Conservation (phyloP, 2,888 invertebrate genomes). For the Iphiclides podalirius region DNA sequence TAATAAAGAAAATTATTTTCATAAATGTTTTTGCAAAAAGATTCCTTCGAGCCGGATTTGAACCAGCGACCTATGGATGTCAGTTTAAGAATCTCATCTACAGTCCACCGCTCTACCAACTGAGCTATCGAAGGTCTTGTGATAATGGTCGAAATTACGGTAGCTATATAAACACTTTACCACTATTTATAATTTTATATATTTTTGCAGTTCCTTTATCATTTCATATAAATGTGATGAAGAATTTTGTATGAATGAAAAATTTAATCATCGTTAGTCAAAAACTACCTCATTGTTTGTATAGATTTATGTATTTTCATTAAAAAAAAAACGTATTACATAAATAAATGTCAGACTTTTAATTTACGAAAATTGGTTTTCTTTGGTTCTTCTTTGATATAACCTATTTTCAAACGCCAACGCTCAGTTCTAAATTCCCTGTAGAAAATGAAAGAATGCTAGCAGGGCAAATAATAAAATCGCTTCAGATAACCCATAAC, state of each 20-base stretch:
- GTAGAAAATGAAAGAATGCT: not conserved
- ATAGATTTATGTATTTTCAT: not conserved
- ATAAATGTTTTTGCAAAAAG: not conserved
- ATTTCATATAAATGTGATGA: too few relatives aligned
- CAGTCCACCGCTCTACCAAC: conserved; percentile 82
- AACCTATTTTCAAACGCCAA: too few relatives aligned
- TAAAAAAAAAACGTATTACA: not conserved
- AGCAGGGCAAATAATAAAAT: not conserved
- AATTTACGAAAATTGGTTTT: too few relatives aligned
- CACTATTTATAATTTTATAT: too few relatives aligned
- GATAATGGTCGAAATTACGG: not conserved
- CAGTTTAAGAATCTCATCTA: conserved; percentile 47
- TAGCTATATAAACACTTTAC: too few relatives aligned
- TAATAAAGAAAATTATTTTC: not conserved
- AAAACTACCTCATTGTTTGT: too few relatives aligned
- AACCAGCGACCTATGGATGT: conserved; percentile 81
- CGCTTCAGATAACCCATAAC: conserved; percentile 2
- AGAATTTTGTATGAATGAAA: too few relatives aligned
- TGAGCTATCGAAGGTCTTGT: conserved; percentile 75
- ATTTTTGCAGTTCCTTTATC: too few relatives aligned
- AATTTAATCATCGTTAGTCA: too few relatives aligned
- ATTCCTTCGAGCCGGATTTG: conserved; percentile 81
- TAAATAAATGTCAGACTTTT: too few relatives aligned
- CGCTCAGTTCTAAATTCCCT: too few relatives aligned
- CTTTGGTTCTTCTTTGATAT: too few relatives aligned